Evolutionary conservation across 2,113 vertebrate genomes (phyloP).

Genomic region (Dromaius novaehollandiae): DNA sequence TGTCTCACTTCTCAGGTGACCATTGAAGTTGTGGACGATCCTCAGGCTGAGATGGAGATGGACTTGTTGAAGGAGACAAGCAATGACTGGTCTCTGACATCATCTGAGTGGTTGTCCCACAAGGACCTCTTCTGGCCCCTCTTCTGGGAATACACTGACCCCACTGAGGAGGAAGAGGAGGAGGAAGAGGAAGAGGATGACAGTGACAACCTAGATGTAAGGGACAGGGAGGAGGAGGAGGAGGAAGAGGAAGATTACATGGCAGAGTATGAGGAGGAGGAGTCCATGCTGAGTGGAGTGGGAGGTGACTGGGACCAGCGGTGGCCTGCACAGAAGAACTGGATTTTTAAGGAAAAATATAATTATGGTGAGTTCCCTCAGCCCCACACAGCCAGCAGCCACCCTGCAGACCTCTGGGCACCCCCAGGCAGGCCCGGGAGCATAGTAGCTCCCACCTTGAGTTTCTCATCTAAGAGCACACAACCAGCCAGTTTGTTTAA

Average conservation of each 20-base stretch:
- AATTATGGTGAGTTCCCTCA: conserved; percentile 77
- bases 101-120: conserved; percentile 82
- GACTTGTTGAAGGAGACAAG: conserved; percentile 84
- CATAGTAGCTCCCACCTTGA: neutral
- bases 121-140: conserved; percentile 91
- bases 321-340: conserved; percentile 76
- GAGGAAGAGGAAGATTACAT: conserved; percentile 77
- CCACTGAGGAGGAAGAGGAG: conserved; percentile 70
- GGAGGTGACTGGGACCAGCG: conserved; percentile 81
- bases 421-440: neutral
- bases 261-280: conserved; percentile 85
- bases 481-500: neutral
- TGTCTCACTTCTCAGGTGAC: conserved; percentile 79
- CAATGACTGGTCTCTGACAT: conserved; percentile 80
- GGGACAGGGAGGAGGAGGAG: conserved; percentile 56
- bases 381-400: neutral
- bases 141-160: conserved; percentile 88
- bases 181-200: conserved; percentile 48
- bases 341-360: conserved; percentile 82
- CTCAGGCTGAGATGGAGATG: conserved; percentile 89
- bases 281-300: conserved; percentile 83
- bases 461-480: neutral
- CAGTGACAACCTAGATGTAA: conserved; percentile 26
- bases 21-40: conserved; percentile 88
- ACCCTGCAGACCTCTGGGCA: neutral